Evolutionary conservation across 1,140 invertebrate genomes (phyloP).

Genomic region (Caligus rogercresseyi): DNA sequence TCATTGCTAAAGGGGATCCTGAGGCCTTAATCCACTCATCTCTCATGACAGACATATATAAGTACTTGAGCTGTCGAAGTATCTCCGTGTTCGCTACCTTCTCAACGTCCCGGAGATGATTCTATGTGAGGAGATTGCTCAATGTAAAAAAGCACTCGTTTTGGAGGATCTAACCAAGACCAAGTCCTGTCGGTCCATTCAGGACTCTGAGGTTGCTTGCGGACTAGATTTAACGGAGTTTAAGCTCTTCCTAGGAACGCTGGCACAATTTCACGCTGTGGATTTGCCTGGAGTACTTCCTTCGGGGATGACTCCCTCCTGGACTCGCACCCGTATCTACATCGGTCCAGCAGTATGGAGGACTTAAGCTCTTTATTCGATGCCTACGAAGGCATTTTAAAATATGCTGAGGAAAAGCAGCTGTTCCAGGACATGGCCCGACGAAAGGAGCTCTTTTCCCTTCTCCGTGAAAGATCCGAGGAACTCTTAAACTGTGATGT

Average conservation of each 20-base stretch:
- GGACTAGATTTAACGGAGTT: conserved; percentile 5
- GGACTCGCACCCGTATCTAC: conserved; percentile 2
- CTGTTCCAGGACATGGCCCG: background rate
- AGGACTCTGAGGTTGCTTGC: background rate
- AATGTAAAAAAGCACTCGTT: background rate
- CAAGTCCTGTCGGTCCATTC: background rate
- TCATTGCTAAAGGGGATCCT: background rate
- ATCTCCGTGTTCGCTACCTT: conserved; percentile 7
- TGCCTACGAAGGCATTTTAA: background rate
- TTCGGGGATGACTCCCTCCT: conserved; percentile 6
- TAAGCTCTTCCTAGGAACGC: conserved; percentile 13
- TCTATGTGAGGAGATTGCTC: background rate
- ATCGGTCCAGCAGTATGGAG: background rate
- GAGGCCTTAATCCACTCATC: background rate
- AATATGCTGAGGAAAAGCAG: background rate
- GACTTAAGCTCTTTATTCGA: background rate
- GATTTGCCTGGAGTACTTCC: background rate
- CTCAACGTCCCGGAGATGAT: conserved; percentile 9
- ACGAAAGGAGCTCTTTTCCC: background rate
- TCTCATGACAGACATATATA: background rate
- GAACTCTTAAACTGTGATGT: background rate
- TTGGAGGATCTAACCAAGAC: conserved; percentile 10
- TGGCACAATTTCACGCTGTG: conserved; percentile 16
- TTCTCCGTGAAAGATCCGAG: background rate
- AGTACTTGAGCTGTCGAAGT: conserved; percentile 6